Evolutionary conservation across 2,888 invertebrate species (phyloP).

Genomic region (Amphipoea oculea): DNA sequence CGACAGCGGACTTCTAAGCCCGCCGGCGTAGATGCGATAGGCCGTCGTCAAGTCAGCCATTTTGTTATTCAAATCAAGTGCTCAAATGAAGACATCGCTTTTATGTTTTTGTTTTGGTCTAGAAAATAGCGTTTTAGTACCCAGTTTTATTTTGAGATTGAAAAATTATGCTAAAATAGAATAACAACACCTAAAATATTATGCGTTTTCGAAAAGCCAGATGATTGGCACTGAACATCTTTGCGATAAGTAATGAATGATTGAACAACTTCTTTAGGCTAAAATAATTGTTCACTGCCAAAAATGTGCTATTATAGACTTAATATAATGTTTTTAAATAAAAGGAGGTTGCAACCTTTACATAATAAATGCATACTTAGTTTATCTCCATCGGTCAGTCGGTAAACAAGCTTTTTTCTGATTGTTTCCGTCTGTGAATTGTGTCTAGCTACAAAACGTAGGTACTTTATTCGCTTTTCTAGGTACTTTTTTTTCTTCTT

Average conservation of each 20-base stretch:
- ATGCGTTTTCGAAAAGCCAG: no score
- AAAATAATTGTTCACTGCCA: neutral
- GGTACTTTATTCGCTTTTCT: neutral
- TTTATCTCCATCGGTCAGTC: neutral
- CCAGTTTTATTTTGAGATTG: neutral
- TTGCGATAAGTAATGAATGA: neutral
- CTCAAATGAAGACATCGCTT: slow-evolving; percentile 31
- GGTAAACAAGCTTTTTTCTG: slow-evolving; percentile 8
- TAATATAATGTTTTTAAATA: neutral
- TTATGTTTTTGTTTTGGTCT: slow-evolving; percentile 13
- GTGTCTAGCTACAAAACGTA: neutral
- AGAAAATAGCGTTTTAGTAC: neutral
- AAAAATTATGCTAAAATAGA: neutral
- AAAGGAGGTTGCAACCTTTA: neutral
- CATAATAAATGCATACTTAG: neutral
- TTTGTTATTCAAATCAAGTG: slow-evolving; percentile 42
- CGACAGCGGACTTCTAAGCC: slow-evolving; percentile 15
- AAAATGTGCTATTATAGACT: no score
- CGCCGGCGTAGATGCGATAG: slow-evolving; percentile 18
- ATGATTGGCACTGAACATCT: no score
- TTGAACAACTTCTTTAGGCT: neutral
- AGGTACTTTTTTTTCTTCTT: neutral
- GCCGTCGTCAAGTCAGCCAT: slow-evolving; percentile 8
- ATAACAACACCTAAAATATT: no score
- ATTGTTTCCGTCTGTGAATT: neutral